Evolutionary conservation across 53 echinoderm and acorn worm genomes (phyloP).

Genomic region (Temnopleurus reevesii): DNA sequence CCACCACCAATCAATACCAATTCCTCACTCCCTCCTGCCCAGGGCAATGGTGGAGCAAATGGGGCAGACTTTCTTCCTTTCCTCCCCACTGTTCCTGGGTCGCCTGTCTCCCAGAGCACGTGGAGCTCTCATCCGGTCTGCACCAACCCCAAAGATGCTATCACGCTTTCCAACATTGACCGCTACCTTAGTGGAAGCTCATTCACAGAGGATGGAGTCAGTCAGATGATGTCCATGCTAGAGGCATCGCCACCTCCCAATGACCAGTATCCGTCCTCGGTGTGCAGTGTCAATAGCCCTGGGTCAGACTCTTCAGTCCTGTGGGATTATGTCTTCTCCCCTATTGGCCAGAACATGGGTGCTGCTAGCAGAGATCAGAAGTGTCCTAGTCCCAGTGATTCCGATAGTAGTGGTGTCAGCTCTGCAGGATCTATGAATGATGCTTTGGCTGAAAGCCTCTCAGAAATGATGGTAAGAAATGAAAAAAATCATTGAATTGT

Average conservation of each 20-base stretch:
- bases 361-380: constrained; percentile 42
- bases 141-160: constrained; percentile 95
- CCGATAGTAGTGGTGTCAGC: constrained; percentile 93
- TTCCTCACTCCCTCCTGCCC: not conserved
- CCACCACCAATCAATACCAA: constrained; percentile 5
- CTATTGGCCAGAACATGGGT: constrained; percentile 36
- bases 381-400: constrained; percentile 87
- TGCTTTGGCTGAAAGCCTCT: constrained; percentile 69
- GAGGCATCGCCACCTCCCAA: not conserved
- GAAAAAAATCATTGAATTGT: too few species aligned
- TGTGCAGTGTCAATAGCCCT: constrained; percentile 69
- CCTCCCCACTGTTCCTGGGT: constrained; percentile 64
- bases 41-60: not conserved
- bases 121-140: constrained; percentile 92
- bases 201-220: constrained; percentile 44
- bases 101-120: constrained; percentile 80
- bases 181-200: constrained; percentile 82
- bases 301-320: constrained; percentile 75
- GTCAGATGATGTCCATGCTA: constrained; percentile 38
- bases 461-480: constrained; percentile 79
- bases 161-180: constrained; percentile 93
- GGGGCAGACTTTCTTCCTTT: constrained; percentile 46
- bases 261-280: constrained; percentile 37
- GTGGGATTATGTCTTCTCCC: constrained; percentile 91
- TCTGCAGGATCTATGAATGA: constrained; percentile 79